Evolutionary conservation across 2,113 vertebrate species (phyloP), one percentile per base, ranked within the genome.

Genomic region (Eulacestoma nigropectus): DNA sequence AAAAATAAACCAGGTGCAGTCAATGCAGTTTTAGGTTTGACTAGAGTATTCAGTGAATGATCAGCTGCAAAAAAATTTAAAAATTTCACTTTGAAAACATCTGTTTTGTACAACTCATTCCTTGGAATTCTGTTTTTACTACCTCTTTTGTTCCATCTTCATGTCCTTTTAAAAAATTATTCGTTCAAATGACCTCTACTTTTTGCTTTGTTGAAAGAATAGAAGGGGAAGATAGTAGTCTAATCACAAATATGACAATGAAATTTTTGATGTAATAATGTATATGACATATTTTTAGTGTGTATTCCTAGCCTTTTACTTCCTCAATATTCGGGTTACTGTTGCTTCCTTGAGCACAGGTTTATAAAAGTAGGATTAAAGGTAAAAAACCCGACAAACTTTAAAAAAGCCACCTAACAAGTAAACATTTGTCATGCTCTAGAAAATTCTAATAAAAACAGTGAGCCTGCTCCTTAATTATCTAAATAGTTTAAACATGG

Each of bases 121-220:
- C 8, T 59, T 75, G 16, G 72, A 84, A 55, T 69, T 23, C 17
- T 60, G 0, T n/a, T 89, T 87, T 90, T 76, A 33, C 11, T 60
- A 12, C 37, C 33, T 89, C 26, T 59, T 78, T 80, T 77, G 10
- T 4, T 88, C 26, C 23, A 11, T 75, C 42, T 46, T 86, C 16
- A 22, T 89, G 25, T 33, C 7, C 10, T 47, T 91, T 70, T 29
- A 1, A 2, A 42, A 37, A 64, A n/a, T 46, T 27, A 35, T 67
- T 59, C 10, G 8, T 56, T 80, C 17, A 32, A 69, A 47, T 62
- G 47, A 70, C 41, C 60, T 73, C 63, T 92, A 35, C 26, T 82
- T 92, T 87, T 79, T 93, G 47, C 60, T 96, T 83, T 92, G 30
- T 95, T 96, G 65, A 79, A 83, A 72, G 53, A 92, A 76, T 35